Evolutionary conservation across 2,113 vertebrate species (phyloP).

Genomic region (Monopterus albus): DNA sequence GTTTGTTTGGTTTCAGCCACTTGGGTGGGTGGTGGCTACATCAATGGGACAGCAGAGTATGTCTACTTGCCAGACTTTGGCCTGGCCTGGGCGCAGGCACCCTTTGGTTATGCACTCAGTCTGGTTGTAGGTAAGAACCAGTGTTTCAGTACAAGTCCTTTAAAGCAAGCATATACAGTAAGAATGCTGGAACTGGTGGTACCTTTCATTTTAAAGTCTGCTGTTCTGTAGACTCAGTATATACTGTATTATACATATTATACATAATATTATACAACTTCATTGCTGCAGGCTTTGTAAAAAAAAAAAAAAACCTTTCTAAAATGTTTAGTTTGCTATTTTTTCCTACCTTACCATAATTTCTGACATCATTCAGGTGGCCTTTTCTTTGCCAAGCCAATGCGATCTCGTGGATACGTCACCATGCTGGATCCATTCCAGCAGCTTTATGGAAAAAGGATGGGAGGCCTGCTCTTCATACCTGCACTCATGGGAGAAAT

Average conservation of each 20-base stretch:
- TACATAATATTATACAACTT: too few relatives aligned
- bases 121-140: constrained; percentile 88
- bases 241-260: too few relatives aligned
- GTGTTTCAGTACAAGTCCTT: not conserved
- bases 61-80: constrained; percentile 93
- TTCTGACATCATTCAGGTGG: constrained; percentile 84
- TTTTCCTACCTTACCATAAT: not conserved
- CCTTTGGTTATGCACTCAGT: constrained; percentile 96
- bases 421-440: constrained; percentile 99
- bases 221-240: too few relatives aligned
- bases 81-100: constrained; percentile 97
- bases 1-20: constrained; percentile 83
- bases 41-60: constrained; percentile 97
- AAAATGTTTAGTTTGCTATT: not conserved
- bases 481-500: constrained; percentile 98
- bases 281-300: too few relatives aligned
- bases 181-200: not conserved
- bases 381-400: constrained; percentile 97
- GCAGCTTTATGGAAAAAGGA: constrained; percentile 94
- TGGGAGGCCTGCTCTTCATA: constrained; percentile 96
- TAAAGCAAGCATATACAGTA: not conserved
- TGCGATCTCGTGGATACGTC: constrained; percentile 95
- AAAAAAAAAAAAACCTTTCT: too few relatives aligned
- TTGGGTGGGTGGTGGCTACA: constrained; percentile 99
- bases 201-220: too few relatives aligned